Evolutionary conservation across 2,797 vertebrate species (phyloP), one percentile per base, ranked within the genome.

Genomic region (Fratercula arctica): DNA sequence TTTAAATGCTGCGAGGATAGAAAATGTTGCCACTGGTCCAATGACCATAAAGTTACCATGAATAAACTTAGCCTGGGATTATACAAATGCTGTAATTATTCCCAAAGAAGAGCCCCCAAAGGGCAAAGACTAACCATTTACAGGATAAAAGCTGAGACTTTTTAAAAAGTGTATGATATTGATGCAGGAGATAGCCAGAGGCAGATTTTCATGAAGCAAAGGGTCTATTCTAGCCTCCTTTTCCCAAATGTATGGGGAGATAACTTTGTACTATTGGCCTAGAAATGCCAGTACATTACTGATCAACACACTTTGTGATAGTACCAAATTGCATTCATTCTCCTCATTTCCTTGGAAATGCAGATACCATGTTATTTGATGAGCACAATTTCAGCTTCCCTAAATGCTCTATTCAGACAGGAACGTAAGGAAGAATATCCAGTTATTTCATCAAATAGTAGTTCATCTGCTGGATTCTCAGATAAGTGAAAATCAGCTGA

Each of bases 401-500:
- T 92, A 94, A 96, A 87, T 90, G 90, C 39, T 87, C 95, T 87
- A 96, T 92, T 96, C 90, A 97, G 86, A 75, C 54, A 87, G 68
- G 81, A 96, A 94, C 66, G 78, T 94, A 90, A 92, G 74, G 70
- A 95, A 97, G 90, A 95, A 96, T 94, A 95, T 94, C 72, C 73
- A 88, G 79, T 96, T 95, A 96, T 94, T 93, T 95, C 85, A 95
- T 92, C 89, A 89, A 91, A 94, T 51, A 96, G 53, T 83, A 90
- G 86, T 82, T 96, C 90, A 89, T 96, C 82, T 89, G 43, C 57
- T 93, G 63, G 68, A 85, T 95, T 94, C 78, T 87, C 90, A 93
- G 75, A 92, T 90, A 96, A 95, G 90, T 59, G 68, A 95, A 94
- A 96, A 96, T 95, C 93, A 94, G 79, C 76, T 59, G 87, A 93